Evolutionary conservation across 2,113 vertebrate genomes (phyloP).

Genomic region (Murina feae): DNA sequence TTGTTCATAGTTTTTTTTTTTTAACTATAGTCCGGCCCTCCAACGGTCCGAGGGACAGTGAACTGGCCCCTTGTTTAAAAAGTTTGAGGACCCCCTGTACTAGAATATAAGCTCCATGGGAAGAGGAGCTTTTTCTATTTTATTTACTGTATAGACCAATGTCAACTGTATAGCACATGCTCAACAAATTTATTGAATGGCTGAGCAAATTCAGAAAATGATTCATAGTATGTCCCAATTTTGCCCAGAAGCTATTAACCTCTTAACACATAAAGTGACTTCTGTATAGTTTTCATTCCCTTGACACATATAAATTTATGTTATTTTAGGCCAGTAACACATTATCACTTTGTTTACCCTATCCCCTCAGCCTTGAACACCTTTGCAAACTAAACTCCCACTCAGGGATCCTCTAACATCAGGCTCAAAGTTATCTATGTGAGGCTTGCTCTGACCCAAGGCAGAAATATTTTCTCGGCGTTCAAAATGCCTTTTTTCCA

Average conservation of each 20-base stretch:
- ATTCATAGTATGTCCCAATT: not conserved
- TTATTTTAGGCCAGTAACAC: not conserved
- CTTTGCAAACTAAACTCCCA: not conserved
- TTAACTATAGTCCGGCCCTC: no score
- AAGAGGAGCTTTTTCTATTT: not conserved
- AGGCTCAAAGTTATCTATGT: not conserved
- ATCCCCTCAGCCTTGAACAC: not conserved
- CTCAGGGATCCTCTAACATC: not conserved
- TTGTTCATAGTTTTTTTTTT: no score
- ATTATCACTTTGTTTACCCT: not conserved
- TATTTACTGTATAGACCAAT: not conserved
- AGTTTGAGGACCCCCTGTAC: no score
- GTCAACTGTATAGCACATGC: not conserved
- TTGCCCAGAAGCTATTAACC: not conserved
- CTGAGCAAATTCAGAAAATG: not conserved
- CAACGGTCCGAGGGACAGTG: no score
- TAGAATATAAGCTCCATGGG: not conserved
- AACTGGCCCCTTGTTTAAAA: no score
- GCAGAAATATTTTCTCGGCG: not conserved
- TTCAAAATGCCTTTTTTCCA: not conserved
- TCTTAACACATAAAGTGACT: not conserved
- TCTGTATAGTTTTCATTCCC: not conserved
- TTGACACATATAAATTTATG: not conserved
- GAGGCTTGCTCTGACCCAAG: not conserved
- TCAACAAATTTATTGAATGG: not conserved